Evolutionary conservation across 2,888 invertebrate genomes (phyloP).

Genomic region (Chaitophorus viminalis): DNA sequence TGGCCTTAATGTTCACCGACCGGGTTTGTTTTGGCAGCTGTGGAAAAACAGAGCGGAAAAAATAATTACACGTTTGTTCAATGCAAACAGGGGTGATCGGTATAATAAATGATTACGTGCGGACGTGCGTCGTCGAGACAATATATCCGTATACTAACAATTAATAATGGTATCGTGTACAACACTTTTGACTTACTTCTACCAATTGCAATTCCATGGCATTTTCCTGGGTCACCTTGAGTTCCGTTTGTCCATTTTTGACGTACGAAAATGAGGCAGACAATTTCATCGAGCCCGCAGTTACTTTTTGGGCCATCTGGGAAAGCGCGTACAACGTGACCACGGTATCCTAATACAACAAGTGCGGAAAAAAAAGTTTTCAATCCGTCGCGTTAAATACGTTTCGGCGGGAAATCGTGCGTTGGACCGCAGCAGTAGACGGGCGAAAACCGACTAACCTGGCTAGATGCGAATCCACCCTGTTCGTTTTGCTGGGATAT

Average conservation of each 20-base stretch:
- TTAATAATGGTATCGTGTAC: neutral
- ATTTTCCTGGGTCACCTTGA: slow-evolving; percentile 80
- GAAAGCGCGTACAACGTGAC: slow-evolving; percentile 79
- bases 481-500: slow-evolving; percentile 76
- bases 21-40: slow-evolving; percentile 72
- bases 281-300: slow-evolving; percentile 70
- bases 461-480: slow-evolving; percentile 79
- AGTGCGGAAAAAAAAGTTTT: neutral
- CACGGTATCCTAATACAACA: slow-evolving; percentile 76
- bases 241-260: slow-evolving; percentile 66
- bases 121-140: neutral
- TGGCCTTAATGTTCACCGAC: slow-evolving; percentile 78
- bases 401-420: neutral
- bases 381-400: neutral
- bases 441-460: slow-evolving; percentile 67
- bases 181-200: slow-evolving; percentile 71
- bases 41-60: neutral
- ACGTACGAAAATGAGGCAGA: slow-evolving; percentile 71
- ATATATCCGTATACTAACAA: neutral
- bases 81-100: too few species aligned
- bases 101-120: too few species aligned
- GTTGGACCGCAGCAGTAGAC: neutral
- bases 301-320: slow-evolving; percentile 73
- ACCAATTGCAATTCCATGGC: slow-evolving; percentile 84
- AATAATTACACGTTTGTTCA: neutral